Percentiles rank a stretch among this genome's conserved stretches.
phyloP scores from a whole-genome alignment of 2,797 vertebrate species.

The Lacerta bilineata region DNA sequence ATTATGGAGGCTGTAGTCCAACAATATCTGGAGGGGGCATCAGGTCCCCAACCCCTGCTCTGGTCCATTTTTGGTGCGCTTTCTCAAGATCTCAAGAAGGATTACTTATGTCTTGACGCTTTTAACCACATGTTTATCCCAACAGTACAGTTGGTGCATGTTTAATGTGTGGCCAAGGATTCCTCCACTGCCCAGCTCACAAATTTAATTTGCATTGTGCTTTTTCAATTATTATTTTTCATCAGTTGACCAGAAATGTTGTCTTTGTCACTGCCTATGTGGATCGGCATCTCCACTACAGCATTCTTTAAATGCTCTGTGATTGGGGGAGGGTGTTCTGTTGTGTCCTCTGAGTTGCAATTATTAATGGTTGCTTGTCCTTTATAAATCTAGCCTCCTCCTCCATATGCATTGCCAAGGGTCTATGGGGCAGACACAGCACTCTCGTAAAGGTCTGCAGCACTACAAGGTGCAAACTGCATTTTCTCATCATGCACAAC shows the following conservation, averaged over 20 bases:
- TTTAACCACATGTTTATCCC: neutral
- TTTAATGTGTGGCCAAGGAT: neutral
- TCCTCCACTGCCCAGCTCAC: too few species aligned
- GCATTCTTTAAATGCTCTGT: neutral
- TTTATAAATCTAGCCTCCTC: neutral
- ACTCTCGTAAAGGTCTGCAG: too few species aligned
- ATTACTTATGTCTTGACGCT: neutral
- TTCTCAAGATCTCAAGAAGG: neutral
- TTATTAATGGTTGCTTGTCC: neutral
- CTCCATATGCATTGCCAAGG: neutral
- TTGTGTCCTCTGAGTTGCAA: neutral
- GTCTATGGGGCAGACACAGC: neutral
- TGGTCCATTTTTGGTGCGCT: neutral
- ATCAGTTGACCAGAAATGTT: neutral
- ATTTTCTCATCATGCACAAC: too few species aligned
- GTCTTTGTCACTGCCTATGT: neutral
- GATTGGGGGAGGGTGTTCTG: neutral
- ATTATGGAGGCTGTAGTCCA: too few species aligned
- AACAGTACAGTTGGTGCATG: neutral
- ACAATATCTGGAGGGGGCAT: too few species aligned
- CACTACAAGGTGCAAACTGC: neutral
- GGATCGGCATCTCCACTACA: neutral
- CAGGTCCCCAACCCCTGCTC: neutral
- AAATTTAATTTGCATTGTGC: neutral
- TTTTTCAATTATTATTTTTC: neutral